Conservation (phyloP, 2,113 vertebrate species). For the Nycticebus coucang region DNA sequence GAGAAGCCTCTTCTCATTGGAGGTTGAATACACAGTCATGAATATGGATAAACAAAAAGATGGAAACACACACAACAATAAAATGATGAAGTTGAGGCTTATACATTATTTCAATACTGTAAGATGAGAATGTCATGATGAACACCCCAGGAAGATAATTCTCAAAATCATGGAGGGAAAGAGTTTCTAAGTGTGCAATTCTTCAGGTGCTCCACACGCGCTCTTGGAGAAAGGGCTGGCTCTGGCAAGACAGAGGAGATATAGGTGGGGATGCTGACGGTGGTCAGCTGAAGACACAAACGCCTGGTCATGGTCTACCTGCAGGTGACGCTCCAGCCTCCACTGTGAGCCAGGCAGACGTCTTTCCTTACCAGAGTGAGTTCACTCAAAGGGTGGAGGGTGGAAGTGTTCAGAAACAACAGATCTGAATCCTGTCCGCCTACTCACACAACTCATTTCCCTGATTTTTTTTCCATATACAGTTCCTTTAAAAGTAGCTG, state of each 20-base stretch:
- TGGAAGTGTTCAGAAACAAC: neutral
- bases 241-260: neutral
- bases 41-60: neutral
- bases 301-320: neutral
- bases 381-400: neutral
- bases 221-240: neutral
- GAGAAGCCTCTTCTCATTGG: neutral
- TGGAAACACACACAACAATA: neutral
- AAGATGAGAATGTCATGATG: neutral
- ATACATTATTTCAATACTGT: neutral
- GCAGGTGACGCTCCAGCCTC: accelerated
- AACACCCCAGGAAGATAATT: neutral
- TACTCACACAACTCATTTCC: neutral
- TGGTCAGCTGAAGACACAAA: neutral
- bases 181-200: neutral
- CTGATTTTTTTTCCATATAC: neutral
- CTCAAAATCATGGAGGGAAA: neutral
- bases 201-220: neutral
- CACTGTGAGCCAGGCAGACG: neutral
- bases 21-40: neutral
- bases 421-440: neutral
- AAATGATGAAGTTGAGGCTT: neutral
- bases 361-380: neutral
- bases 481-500: neutral
- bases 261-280: neutral